Evolutionary conservation across 2,888 invertebrate species (phyloP).

Genomic region (Morpho achilles): DNA sequence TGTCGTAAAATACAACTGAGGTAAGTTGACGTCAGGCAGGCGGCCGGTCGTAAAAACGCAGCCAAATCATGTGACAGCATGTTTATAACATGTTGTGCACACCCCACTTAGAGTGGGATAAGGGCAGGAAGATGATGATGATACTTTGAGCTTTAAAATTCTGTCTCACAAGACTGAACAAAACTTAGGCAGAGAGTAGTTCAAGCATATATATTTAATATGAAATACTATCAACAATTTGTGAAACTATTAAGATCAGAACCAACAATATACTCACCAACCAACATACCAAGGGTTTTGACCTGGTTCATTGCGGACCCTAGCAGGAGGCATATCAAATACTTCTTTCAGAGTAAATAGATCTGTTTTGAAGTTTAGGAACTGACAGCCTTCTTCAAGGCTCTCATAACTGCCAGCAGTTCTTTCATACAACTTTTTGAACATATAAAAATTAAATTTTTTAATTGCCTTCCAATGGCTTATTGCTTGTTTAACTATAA

Average conservation of each 20-base stretch:
- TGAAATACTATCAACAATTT: too few relatives aligned
- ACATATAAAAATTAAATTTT: constrained; percentile 82
- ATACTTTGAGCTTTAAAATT: too few relatives aligned
- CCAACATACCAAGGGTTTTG: constrained; percentile 93
- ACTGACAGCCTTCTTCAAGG: constrained; percentile 90
- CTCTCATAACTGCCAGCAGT: constrained; percentile 85
- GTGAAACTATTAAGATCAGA: background rate
- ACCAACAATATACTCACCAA: constrained; percentile 80
- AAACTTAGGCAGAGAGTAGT: too few relatives aligned
- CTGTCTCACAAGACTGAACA: too few relatives aligned
- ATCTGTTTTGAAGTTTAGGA: constrained; percentile 91
- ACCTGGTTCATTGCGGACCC: constrained; percentile 80
- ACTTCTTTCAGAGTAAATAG: constrained; percentile 87
- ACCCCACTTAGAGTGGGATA: too few relatives aligned
- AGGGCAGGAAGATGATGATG: too few relatives aligned
- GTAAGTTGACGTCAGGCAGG: too few relatives aligned
- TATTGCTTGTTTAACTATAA: constrained; percentile 87
- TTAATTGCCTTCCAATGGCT: constrained; percentile 87
- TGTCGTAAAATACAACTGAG: too few relatives aligned
- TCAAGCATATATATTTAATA: too few relatives aligned
- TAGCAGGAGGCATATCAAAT: constrained; percentile 84
- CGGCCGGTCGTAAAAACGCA: too few relatives aligned
- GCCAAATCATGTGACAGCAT: too few relatives aligned
- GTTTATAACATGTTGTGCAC: too few relatives aligned
- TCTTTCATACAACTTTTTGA: constrained; percentile 83